Evolutionary conservation across 2,797 vertebrate species (phyloP).

Genomic region (Thaleichthys pacificus): DNA sequence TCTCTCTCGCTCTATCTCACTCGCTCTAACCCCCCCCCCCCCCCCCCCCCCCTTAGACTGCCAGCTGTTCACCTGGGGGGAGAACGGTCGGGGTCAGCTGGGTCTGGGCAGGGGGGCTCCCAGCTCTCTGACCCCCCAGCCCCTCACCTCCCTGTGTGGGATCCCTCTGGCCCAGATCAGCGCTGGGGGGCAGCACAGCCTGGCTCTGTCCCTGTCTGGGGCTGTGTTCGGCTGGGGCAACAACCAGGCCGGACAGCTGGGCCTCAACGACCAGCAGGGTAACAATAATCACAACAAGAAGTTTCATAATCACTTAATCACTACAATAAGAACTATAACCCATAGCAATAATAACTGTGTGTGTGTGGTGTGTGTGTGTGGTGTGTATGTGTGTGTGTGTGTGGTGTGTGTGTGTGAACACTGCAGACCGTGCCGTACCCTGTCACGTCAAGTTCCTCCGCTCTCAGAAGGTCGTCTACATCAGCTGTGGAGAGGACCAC

Average conservation of each 20-base stretch:
- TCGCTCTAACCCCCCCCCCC: neutral
- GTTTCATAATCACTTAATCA: neutral
- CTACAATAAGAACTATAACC: no score
- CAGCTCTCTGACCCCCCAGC: slow-evolving; percentile 77
- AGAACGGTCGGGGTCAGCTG: slow-evolving; percentile 84
- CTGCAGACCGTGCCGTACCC: slow-evolving; percentile 88
- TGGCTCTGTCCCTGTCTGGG: slow-evolving; percentile 85
- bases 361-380: slow-evolving; percentile 3
- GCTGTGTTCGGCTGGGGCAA: slow-evolving; percentile 90
- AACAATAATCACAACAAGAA: slow-evolving; percentile 11
- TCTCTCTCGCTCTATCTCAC: no score
- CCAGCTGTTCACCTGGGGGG: slow-evolving; percentile 87
- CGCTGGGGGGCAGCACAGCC: slow-evolving; percentile 89
- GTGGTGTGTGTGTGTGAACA: neutral
- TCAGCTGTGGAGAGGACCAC: slow-evolving; percentile 95
- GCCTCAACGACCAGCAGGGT: slow-evolving; percentile 88
- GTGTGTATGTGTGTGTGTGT: neutral
- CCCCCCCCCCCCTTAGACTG: slow-evolving; percentile 66
- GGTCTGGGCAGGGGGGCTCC: slow-evolving; percentile 83
- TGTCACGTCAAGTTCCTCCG: slow-evolving; percentile 95
- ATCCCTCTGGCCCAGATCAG: slow-evolving; percentile 87
- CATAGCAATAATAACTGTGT: neutral
- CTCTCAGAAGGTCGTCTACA: slow-evolving; percentile 94
- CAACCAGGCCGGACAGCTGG: slow-evolving; percentile 87
- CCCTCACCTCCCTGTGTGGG: slow-evolving; percentile 83